These are phyloP conservation scores for Metalampra italica DNA, from an alignment of 2,888 invertebrate genomes.

Conservation along the genomic window DNA sequence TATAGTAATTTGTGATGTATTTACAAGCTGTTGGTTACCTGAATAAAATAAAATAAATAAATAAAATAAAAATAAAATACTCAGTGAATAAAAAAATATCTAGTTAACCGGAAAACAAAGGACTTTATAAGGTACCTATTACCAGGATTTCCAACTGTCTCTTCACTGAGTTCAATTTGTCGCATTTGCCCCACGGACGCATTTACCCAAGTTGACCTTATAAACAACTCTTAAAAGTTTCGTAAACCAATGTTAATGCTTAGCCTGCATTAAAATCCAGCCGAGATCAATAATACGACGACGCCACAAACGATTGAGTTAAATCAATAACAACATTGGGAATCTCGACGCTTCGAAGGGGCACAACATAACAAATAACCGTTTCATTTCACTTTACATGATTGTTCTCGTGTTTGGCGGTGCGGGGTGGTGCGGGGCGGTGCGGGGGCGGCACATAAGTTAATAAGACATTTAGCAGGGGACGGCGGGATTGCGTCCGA, in stretches of 20 bases:
- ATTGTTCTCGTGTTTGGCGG: slow-evolving; percentile 71
- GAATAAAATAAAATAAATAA: too few relatives aligned
- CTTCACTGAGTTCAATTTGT: too few relatives aligned
- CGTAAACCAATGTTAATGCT: too few relatives aligned
- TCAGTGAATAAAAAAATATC: too few relatives aligned
- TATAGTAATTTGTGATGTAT: too few relatives aligned
- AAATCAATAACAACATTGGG: slow-evolving; percentile 57
- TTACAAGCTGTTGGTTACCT: too few relatives aligned
- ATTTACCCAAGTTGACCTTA: too few relatives aligned
- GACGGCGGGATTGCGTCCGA: slow-evolving; percentile 81
- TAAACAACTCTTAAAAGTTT: background rate
- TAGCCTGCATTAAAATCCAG: background rate
- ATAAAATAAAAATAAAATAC: too few relatives aligned
- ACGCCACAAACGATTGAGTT: slow-evolving; percentile 53
- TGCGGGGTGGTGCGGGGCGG: slow-evolving; percentile 35
- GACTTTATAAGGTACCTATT: too few relatives aligned
- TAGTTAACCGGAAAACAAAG: too few relatives aligned
- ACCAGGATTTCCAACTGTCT: too few relatives aligned
- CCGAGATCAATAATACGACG: slow-evolving; percentile 15
- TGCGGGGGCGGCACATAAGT: slow-evolving; percentile 67
- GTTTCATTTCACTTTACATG: slow-evolving; percentile 79
- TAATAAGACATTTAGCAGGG: slow-evolving; percentile 79
- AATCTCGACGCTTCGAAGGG: slow-evolving; percentile 63
- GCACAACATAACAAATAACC: slow-evolving; percentile 76
- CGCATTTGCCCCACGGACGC: too few relatives aligned